Base-by-base conservation (phyloP, 2,797 vertebrate species). In the Zenarchopterus dispar region DNA sequence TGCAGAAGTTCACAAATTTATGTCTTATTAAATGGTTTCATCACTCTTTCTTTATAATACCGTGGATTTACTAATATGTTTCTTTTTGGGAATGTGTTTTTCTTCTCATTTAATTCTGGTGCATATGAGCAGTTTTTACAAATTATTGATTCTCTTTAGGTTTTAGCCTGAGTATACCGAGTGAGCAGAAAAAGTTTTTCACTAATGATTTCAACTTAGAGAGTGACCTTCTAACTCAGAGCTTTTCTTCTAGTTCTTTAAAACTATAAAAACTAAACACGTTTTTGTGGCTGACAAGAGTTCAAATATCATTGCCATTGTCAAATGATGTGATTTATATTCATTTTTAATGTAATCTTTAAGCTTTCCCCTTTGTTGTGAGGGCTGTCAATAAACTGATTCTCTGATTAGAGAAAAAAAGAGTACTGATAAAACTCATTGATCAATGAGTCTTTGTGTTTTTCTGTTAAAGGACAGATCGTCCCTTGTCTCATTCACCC, bases 91-190 rank as follows among this genome's bases (percentile, higher is more conserved):
- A 60, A 62, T 41, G n/a, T 8, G 2, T 15, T 21, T 56, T 49
- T 36, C 9, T 10, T 48, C 17, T 84, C 11, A 36, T 56, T 58
- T 72, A 49, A 62, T 73, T 48, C 28, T 53, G 10, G 15, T 70
- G 51, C 19, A 69, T 15, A 61, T 39, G 41, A 70, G n/a, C 10
- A 48, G 41, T 4, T 68, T 81, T 73, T 56, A 62, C 65, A 64
- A 66, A 49, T 78, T 49, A 49, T 72, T 47, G 52, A 78, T 77
- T 79, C 18, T 68, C 15, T 67, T 75, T 74, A 67, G 50, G 70
- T 56, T 64, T 56, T 9, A 41, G 7, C 7, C 15, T 11, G 31
- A 39, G 58, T 71, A 17, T 26, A 28, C 56, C 50, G 39, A 62
- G 28, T 55, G 42, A 70, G 51, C 48, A 61, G 23, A 23, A 56